Conservation (phyloP, 2,888 invertebrate genomes). For the Leucoma salicis region DNA sequence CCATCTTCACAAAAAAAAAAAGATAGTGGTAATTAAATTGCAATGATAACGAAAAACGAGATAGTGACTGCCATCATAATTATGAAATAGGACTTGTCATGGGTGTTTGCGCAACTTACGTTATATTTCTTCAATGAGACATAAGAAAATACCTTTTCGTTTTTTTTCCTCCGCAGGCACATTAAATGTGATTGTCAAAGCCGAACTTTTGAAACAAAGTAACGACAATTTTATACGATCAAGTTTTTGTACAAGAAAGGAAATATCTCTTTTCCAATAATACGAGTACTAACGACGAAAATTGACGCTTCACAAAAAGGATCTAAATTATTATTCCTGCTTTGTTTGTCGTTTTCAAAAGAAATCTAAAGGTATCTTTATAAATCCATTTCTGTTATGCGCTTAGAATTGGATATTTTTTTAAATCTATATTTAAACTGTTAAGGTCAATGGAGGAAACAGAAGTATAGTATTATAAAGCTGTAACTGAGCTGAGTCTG, state of each 20-base stretch:
- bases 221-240: constrained; percentile 20
- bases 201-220: constrained; percentile 26
- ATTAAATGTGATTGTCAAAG: constrained; percentile 4
- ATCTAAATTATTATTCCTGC: constrained; percentile 53
- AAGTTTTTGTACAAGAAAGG: constrained; percentile 32
- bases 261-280: constrained; percentile 46
- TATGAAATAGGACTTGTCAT: no score
- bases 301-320: constrained; percentile 41
- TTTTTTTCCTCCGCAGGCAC: background rate
- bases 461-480: no score
- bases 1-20: no score
- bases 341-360: constrained; percentile 59
- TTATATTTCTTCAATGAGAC: no score
- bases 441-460: no score
- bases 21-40: no score
- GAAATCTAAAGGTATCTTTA: constrained; percentile 44
- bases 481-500: no score
- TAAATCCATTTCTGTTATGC: constrained; percentile 46
- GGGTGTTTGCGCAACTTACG: no score
- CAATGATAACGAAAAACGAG: no score
- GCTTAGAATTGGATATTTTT: no score
- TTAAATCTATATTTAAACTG: no score
- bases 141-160: background rate
- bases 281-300: constrained; percentile 46
- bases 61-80: no score